Base-by-base conservation (phyloP, 53 echinoderm and acorn worm genomes). In the Henricia sp. region DNA sequence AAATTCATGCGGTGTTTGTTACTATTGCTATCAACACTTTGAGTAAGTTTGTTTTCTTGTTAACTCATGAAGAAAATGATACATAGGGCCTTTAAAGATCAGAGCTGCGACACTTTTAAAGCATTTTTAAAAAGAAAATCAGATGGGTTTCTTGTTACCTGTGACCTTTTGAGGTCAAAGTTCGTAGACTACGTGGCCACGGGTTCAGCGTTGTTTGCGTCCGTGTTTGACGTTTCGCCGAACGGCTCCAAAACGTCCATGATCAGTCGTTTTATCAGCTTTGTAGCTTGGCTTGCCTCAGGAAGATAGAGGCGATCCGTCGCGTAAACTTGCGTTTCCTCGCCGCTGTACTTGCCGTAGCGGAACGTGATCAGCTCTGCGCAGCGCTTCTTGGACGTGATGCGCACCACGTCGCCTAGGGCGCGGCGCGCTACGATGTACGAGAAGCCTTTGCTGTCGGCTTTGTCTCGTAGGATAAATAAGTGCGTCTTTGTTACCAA, bases 311-410 rank as follows among this genome's bases (percentile, higher is more conserved):
- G 82, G 37, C 97, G 72, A 43, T 94, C 93, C 51, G 88, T 74
- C 9, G 86, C 89, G 50, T 95, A 93, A 35, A 93, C 57, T 9
- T 52, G 60, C 16, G 89, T 96, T 29, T 89, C 91, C 67, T 89
- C 91, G 41, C 87, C 86, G 72, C 87, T 92, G 64, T 88, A 91
- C 50, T 88, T 85, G 59, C 97, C 97, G 68, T 94, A 96, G 27
- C 94, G 89, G 86, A 96, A 96, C 8, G 97, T 96, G 88, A 96
- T 96, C 71, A 96, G 88, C 87, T 96, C 97, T 0, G 97, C 74
- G 66, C 93, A 93, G 67, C 97, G 90, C 68, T 96, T 96, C 85
- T 96, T 96, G 43, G 94, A 96, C 26, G 97, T 96, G 85, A 96
- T 96, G 32, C 94, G 84, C 11, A 94, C 97, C 12, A 96, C 90